Evolutionary conservation across 2,888 invertebrate species (phyloP).

Genomic region (Torymus tubicola): DNA sequence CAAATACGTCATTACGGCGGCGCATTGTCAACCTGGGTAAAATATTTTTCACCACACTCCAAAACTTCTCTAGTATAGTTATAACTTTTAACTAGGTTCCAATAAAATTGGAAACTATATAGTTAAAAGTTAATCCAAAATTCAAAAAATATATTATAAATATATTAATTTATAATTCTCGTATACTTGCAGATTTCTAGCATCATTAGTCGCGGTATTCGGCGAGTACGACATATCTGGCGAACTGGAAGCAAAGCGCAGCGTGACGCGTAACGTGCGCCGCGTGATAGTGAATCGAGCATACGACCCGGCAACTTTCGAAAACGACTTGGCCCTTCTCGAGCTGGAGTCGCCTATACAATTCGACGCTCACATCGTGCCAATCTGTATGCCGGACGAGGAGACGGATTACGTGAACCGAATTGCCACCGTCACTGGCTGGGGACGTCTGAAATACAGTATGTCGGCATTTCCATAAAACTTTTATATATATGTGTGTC

Average conservation of each 20-base stretch:
- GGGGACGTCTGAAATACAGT: constrained; percentile 94
- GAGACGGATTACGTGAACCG: constrained; percentile 88
- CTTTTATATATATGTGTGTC: too few relatives aligned
- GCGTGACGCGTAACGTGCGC: constrained; percentile 89
- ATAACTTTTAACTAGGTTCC: background rate
- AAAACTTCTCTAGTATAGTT: constrained; percentile 1
- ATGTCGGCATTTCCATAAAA: constrained; percentile 60
- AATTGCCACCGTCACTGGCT: constrained; percentile 93
- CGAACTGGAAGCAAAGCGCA: constrained; percentile 86
- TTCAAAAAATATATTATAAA: too few relatives aligned
- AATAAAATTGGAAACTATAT: background rate
- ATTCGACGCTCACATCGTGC: constrained; percentile 92
- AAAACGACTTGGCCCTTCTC: constrained; percentile 92
- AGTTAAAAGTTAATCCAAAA: background rate
- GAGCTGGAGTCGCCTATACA: constrained; percentile 90
- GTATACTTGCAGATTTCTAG: constrained; percentile 84
- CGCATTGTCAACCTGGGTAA: constrained; percentile 96
- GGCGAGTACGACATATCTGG: constrained; percentile 94
- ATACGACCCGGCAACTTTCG: constrained; percentile 93
- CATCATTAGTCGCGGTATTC: constrained; percentile 92
- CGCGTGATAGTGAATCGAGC: constrained; percentile 92
- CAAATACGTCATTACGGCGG: constrained; percentile 92
- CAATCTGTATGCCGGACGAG: constrained; percentile 92
- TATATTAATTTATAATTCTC: background rate
- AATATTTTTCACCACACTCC: constrained; percentile 57